phyloP scores from a whole-genome alignment of 2,797 vertebrate species.

The Phalanger gymnotis region DNA sequence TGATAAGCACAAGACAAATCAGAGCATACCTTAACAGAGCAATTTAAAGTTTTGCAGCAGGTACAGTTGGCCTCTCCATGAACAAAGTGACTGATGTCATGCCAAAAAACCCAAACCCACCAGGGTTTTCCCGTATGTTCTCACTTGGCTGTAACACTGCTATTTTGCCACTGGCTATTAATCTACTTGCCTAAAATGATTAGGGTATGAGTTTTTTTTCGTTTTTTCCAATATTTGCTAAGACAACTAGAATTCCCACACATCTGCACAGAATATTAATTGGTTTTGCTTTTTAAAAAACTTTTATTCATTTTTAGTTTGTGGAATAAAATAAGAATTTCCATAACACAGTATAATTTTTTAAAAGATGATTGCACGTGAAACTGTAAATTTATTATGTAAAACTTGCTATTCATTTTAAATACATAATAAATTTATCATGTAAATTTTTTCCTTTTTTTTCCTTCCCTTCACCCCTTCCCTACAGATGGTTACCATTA shows the following conservation, averaged over 20 bases:
- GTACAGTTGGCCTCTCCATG: background rate
- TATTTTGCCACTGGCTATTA: background rate
- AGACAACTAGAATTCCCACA: background rate
- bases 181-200: background rate
- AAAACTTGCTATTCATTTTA: no score
- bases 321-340: no score
- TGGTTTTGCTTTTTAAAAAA: background rate
- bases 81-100: background rate
- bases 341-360: no score
- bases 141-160: background rate
- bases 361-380: no score
- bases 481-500: no score
- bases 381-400: no score
- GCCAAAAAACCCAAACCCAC: background rate
- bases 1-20: background rate
- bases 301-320: no score
- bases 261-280: background rate
- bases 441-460: no score
- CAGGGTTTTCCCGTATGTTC: background rate
- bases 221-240: background rate
- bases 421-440: no score
- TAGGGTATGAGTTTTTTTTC: background rate
- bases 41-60: background rate
- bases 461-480: no score
- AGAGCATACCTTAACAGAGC: background rate